Base-by-base conservation (phyloP, 2,888 invertebrate species). In the Brassicogethes aeneus region DNA sequence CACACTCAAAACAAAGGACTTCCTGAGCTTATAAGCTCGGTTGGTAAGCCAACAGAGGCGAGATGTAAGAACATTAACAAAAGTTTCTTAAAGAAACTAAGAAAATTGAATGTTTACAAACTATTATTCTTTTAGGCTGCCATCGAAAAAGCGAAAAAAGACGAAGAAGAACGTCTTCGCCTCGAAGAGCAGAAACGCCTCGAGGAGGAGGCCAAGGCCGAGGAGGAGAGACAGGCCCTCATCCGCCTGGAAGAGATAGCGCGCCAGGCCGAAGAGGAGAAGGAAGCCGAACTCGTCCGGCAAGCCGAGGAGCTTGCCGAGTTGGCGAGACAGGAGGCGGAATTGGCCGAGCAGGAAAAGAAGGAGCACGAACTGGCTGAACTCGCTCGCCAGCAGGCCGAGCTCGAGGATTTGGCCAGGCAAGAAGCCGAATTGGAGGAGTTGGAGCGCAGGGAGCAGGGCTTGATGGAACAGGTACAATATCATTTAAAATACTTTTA, bases 201-300 rank as follows among this genome's bases (percentile, higher is more conserved):
- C 35, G 68, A 64, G 15, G 68, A 68, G 43, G 61, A 62, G 50
- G 63, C 62, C 3, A 62, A 57, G 50, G 64, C 64, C 0, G 67
- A 68, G 50, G 69, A 68, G 53, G 66, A 64, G 48, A 54, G 65
- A 12, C 56, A 64, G 50, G 76, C 75, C 57, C 66, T 75, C 31
- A 66, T 72, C 5, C 69, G 72, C 46, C 64, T 77, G 46, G 77
- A 74, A 53, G 77, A 79, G 57, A 65, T 79, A 32, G 77, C 77
- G 41, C 72, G 71, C 52, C 75, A 77, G 54, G 78, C 77, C 1
- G 74, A 77, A 56, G 78, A 78, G 56, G 78, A 78, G 55, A 72
- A 74, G 15, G 81, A 82, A 66, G 77, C 70, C 3, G 82, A 82
- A 58, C 71, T 82, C 48, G 82, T 80, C 37, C 70, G 81, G 55